Conservation (phyloP, 2,888 invertebrate genomes). For the Resseliella maxima region DNA sequence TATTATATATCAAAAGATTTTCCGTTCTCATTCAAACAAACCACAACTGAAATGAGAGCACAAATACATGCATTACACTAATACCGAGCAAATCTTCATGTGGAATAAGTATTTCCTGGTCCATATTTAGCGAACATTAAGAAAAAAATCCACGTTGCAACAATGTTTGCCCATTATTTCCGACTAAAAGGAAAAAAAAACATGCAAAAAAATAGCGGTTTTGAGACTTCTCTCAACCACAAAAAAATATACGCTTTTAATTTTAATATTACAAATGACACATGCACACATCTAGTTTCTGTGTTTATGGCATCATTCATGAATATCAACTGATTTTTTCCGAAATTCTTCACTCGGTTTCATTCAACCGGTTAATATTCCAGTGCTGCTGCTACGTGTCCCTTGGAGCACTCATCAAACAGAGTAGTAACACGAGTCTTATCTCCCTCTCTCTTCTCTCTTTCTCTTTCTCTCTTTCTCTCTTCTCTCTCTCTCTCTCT, state of each 20-base stretch:
- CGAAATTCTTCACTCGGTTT: background rate
- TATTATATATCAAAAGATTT: background rate
- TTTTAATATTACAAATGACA: conserved; percentile 31
- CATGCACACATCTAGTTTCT: background rate
- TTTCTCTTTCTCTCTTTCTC: too few species aligned
- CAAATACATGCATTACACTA: background rate
- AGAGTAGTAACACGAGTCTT: too few species aligned
- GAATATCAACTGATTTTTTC: background rate
- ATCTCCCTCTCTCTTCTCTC: too few species aligned
- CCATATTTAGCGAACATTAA: background rate
- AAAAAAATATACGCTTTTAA: background rate
- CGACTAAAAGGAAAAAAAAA: background rate
- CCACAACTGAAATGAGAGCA: conserved; percentile 11
- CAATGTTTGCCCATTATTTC: background rate
- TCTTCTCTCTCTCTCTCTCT: too few species aligned
- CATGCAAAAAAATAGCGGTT: background rate
- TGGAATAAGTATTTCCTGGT: conserved; percentile 33
- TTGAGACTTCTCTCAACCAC: background rate
- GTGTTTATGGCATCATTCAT: background rate
- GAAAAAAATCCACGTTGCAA: background rate
- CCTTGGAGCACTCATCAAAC: too few species aligned
- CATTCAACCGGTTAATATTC: conserved; percentile 18
- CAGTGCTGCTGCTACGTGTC: background rate
- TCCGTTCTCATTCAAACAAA: background rate
- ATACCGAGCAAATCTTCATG: background rate